Conservation (phyloP, 2,888 invertebrate species). For the Callyntrura sp. region DNA sequence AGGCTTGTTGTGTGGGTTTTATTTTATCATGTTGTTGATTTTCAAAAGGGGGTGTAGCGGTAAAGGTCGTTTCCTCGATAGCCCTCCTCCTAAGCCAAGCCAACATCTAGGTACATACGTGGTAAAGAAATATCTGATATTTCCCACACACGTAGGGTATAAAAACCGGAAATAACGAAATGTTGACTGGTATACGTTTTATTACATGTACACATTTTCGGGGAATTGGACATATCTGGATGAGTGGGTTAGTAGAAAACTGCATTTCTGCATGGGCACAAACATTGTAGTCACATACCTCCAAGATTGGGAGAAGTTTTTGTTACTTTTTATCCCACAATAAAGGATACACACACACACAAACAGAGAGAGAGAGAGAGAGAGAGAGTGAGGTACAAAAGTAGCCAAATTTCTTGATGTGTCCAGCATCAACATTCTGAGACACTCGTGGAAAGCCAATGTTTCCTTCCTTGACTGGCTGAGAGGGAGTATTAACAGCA, state of each 20-base stretch:
- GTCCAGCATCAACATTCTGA: slow-evolving; percentile 34
- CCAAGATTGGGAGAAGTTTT: slow-evolving; percentile 5
- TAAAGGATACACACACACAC: background rate
- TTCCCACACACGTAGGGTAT: background rate
- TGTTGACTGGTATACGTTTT: background rate
- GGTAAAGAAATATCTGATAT: background rate
- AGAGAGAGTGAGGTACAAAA: slow-evolving; percentile 7
- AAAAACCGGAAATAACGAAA: slow-evolving; percentile 53
- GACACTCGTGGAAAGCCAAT: slow-evolving; percentile 25
- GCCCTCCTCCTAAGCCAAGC: too few relatives aligned
- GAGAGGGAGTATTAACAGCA: slow-evolving; percentile 23
- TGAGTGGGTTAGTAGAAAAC: slow-evolving; percentile 62
- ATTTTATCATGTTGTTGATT: slow-evolving; percentile 24
- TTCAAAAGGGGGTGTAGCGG: slow-evolving; percentile 5
- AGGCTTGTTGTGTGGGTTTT: slow-evolving; percentile 7
- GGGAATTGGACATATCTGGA: slow-evolving; percentile 25
- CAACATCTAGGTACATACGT: background rate
- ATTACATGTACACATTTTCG: background rate
- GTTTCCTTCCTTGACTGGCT: slow-evolving; percentile 35
- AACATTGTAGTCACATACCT: background rate
- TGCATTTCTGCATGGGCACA: slow-evolving; percentile 51
- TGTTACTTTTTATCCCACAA: background rate
- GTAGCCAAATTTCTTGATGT: slow-evolving; percentile 27
- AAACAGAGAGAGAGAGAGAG: background rate
- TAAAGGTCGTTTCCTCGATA: slow-evolving; percentile 12